Evolutionary conservation across 2,113 vertebrate genomes (phyloP).

Genomic region (Daboia siamensis): DNA sequence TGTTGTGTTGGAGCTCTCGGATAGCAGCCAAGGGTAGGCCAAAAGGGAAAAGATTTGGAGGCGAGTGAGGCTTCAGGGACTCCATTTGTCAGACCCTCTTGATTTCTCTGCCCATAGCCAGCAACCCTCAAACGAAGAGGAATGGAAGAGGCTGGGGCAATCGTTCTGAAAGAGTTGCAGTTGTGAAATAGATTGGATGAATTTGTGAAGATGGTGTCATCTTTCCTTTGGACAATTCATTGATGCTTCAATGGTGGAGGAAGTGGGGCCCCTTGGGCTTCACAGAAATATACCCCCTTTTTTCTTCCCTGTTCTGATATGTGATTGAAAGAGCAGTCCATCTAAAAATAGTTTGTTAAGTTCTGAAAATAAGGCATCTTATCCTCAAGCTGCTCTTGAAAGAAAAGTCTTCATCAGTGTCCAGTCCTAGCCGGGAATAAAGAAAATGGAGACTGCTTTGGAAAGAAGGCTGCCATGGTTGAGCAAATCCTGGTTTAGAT

Average conservation of each 20-base stretch:
- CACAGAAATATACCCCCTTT: neutral
- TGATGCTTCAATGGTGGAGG: neutral
- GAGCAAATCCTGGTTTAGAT: neutral
- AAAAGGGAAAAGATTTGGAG: neutral
- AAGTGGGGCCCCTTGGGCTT: neutral
- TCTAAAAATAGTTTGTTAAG: neutral
- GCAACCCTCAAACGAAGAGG: rapidly evolving
- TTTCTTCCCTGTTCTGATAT: neutral
- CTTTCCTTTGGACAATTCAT: neutral
- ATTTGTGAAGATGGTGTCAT: neutral
- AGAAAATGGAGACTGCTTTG: too few relatives aligned
- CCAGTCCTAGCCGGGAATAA: too few relatives aligned
- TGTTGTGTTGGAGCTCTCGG: rapidly evolving
- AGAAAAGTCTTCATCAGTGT: too few relatives aligned
- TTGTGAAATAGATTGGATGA: neutral
- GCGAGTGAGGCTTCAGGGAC: neutral
- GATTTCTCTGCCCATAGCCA: rapidly evolving
- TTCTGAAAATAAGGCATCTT: neutral
- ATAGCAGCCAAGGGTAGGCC: neutral
- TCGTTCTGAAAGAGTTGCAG: neutral
- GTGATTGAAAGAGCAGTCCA: neutral
- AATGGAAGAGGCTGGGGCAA: neutral
- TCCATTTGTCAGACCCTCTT: neutral
- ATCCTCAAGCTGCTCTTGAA: neutral
- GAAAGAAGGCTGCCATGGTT: too few relatives aligned